Conservation (phyloP, 2,113 vertebrate species). For the Chloropsis cyanopogon region DNA sequence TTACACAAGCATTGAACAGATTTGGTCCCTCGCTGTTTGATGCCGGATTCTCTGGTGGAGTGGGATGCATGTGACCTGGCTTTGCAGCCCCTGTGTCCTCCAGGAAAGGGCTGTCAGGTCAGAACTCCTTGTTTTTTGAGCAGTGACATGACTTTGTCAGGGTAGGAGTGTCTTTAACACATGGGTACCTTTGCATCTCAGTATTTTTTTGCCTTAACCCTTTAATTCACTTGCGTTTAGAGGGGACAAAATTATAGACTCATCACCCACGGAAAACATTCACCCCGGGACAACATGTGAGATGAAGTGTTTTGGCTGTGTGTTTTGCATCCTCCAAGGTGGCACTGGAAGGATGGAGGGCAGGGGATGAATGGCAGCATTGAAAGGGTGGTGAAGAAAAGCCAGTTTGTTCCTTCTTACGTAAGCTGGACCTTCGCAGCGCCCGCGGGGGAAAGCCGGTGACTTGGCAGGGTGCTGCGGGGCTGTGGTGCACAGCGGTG, state of each 20-base stretch:
- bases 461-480: conserved; percentile 29
- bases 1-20: background rate
- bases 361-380: conserved; percentile 56
- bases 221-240: background rate
- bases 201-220: background rate
- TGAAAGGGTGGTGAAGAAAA: conserved; percentile 60
- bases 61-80: background rate
- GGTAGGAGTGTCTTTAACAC: background rate
- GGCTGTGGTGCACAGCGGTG: conserved; percentile 6
- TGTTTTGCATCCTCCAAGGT: conserved; percentile 40
- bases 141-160: background rate
- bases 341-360: conserved; percentile 14
- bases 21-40: background rate
- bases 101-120: background rate
- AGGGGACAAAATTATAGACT: background rate
- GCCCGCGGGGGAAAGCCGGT: background rate
- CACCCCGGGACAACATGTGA: background rate
- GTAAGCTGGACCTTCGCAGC: background rate
- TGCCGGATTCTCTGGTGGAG: rapidly evolving
- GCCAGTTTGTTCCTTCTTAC: conserved; percentile 48
- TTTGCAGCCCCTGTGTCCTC: background rate
- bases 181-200: background rate
- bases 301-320: background rate
- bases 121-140: background rate
- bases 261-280: rapidly evolving